Conservation (phyloP, 2,888 invertebrate species). For the Drosophila mettleri region DNA sequence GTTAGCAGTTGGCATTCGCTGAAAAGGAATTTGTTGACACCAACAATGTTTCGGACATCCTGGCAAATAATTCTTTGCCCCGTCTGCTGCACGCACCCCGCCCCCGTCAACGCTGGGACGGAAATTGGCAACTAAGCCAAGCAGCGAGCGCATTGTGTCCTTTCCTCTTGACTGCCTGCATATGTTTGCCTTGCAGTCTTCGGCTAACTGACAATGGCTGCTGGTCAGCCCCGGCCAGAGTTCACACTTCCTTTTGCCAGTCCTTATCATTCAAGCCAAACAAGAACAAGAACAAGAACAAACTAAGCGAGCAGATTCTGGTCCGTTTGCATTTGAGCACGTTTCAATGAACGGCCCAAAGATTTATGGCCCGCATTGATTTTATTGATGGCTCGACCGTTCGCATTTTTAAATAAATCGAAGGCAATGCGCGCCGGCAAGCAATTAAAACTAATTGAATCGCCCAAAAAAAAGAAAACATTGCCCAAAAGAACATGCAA, state of each 20-base stretch:
- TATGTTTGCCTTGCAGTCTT: constrained; percentile 61
- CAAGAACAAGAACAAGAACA: constrained; percentile 10
- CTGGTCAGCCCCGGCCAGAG: constrained; percentile 67
- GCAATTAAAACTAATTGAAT: constrained; percentile 79
- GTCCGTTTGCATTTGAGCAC: constrained; percentile 58
- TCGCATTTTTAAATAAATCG: constrained; percentile 66
- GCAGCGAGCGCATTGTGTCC: constrained; percentile 72
- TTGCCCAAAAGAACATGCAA: constrained; percentile 33
- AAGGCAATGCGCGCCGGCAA: constrained; percentile 37
- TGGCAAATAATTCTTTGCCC: constrained; percentile 72
- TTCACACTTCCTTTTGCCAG: constrained; percentile 61
- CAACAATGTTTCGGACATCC: constrained; percentile 83
- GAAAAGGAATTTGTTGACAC: constrained; percentile 82
- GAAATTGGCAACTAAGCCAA: constrained; percentile 81
- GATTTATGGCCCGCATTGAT: constrained; percentile 82
- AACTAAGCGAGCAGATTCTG: too few species aligned
- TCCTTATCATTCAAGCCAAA: constrained; percentile 70
- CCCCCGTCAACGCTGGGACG: constrained; percentile 32
- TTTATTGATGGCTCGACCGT: constrained; percentile 79
- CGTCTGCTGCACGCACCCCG: constrained; percentile 14
- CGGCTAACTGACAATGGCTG: constrained; percentile 55
- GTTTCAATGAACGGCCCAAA: constrained; percentile 72
- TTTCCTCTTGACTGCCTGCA: constrained; percentile 82
- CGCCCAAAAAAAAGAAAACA: constrained; percentile 42
- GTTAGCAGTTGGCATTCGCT: constrained; percentile 62